Percentiles rank a stretch among this genome's conserved stretches.
Evolutionary conservation across 2,888 invertebrate genomes (phyloP).

Genomic region (Slavum lentiscoides): DNA sequence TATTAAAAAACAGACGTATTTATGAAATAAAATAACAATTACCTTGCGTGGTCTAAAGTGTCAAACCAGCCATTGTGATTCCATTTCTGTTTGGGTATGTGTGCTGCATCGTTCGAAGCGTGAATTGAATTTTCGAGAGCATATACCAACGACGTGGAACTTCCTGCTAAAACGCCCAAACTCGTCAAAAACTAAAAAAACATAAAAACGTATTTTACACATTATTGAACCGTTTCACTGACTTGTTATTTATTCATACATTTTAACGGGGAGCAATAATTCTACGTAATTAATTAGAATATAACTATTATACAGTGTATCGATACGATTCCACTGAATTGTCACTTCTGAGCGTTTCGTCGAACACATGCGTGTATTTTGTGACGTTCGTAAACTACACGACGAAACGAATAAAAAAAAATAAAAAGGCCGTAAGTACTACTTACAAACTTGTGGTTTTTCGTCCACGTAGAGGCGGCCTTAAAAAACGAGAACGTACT

Average conservation of each 20-base stretch:
- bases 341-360: too few relatives aligned
- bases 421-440: constrained; percentile 11
- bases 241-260: too few relatives aligned
- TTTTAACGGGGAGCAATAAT: too few relatives aligned
- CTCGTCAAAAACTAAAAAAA: constrained; percentile 72
- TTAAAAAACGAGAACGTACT: constrained; percentile 41
- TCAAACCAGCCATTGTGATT: constrained; percentile 76
- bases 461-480: constrained; percentile 40
- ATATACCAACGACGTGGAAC: constrained; percentile 79
- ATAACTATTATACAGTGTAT: too few relatives aligned
- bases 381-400: too few relatives aligned
- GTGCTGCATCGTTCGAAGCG: constrained; percentile 79
- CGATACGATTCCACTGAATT: too few relatives aligned
- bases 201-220: neutral
- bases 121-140: constrained; percentile 85
- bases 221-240: neutral
- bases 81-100: constrained; percentile 84
- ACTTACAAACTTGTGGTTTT: constrained; percentile 50
- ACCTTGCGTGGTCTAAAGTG: constrained; percentile 85
- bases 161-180: constrained; percentile 77
- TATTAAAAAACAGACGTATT: neutral
- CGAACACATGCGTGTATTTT: too few relatives aligned
- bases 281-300: too few relatives aligned
- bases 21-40: constrained; percentile 50
- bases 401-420: too few relatives aligned